Conservation (phyloP, 1,140 invertebrate species). For the Aphis gossypii region DNA sequence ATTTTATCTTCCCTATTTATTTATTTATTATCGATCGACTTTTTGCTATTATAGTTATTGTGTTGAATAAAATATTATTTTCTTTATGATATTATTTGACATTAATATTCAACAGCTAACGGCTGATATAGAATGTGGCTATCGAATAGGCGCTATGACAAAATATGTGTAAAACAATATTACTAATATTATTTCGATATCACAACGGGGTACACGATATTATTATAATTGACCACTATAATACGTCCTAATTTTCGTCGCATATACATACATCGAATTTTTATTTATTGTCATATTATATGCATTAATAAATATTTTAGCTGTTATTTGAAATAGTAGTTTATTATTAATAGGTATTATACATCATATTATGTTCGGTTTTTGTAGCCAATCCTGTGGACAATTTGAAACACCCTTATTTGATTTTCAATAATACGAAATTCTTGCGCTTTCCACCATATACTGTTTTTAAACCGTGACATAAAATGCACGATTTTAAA, state of each 20-base stretch:
- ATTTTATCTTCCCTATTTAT: no score
- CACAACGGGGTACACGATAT: background rate
- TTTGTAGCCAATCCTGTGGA: no score
- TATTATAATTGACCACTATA: background rate
- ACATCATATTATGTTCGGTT: no score
- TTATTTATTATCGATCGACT: background rate
- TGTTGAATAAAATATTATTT: background rate
- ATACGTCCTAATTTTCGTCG: background rate
- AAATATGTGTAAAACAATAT: background rate
- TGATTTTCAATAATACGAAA: no score
- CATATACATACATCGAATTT: background rate
- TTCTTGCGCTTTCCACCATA: no score
- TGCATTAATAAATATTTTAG: background rate
- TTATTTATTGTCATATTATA: background rate
- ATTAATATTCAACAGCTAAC: background rate
- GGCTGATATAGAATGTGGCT: background rate
- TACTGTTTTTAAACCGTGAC: no score
- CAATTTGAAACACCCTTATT: no score
- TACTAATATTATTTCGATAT: background rate
- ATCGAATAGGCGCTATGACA: background rate
- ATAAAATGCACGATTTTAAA: no score
- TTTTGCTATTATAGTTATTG: background rate
- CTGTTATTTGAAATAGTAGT: background rate
- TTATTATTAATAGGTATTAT: no score
- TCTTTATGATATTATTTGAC: background rate